Base-by-base conservation (phyloP, 2,888 invertebrate genomes). In the Netelia inedita region DNA sequence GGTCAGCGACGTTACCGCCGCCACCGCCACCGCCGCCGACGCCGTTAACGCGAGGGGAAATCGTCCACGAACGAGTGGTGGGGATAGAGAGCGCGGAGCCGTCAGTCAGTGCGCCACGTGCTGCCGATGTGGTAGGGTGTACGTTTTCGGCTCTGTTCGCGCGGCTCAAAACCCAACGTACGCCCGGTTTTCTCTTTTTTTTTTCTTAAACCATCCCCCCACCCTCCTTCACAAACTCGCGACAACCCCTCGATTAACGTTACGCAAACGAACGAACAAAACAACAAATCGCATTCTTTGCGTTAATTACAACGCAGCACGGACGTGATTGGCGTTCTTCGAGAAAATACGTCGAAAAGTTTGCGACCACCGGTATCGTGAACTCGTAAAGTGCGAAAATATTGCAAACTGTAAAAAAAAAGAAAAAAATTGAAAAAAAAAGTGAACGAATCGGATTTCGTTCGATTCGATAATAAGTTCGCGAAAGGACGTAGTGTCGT, bases 91-190 rank as follows among this genome's bases (percentile, higher is more conserved):
- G 80, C 90, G 90, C 91, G 89, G 91, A 92, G 91, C 91, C 92
- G 92, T 93, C 93, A 93, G 92, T 93, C 93, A 93, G 93, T 93
- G 92, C 93, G 93, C 93, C 93, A 93, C 93, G 93, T 93, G 93
- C 93, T 93, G 93, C 90, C 93, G 92, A 90, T 88, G 91, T 88
- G 92, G 89, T 88, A 92, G 91, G 93, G 91, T 93, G 92, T 91
- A 89, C 87, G 87, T 89, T 90, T 88, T 85, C 46, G 55, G 74
- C 73, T 74, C 69, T 57, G 28, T 81, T 68, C 68, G 61, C 65
- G 81, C 73, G 75, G 55, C 21, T 53, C 6, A 19, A 66, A 46
- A 57, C 5, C 43, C 61, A 21, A 50, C 63, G 74, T 63, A 69
- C 71, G 66, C 65, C 57, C 71, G 66, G 50, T 2, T 72, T 65